A percentile compares a stretch with the other conserved stretches of the same genome.
These are phyloP conservation scores for Pungitius pungitius DNA, from an alignment of 2,113 vertebrate genomes.

Conservation along the genomic window DNA sequence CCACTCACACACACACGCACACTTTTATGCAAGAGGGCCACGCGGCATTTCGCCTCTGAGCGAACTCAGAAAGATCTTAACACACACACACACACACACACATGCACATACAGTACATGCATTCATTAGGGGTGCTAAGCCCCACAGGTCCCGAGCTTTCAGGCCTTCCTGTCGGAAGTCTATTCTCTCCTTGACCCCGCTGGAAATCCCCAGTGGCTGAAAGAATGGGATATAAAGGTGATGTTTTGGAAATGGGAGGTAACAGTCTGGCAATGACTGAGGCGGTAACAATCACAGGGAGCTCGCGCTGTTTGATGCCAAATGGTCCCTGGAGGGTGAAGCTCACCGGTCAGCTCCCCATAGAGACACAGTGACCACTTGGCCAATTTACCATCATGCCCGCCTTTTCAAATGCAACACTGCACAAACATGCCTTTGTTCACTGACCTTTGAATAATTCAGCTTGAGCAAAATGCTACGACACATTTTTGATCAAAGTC, in stretches of 20 bases:
- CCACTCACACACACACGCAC: constrained; percentile 14
- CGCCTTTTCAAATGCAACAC: constrained; percentile 70
- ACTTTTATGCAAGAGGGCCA: constrained; percentile 21
- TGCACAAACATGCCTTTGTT: constrained; percentile 74
- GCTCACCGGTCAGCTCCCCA: constrained; percentile 68
- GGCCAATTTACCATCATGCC: constrained; percentile 72
- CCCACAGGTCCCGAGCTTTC: constrained; percentile 43
- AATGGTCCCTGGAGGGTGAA: constrained; percentile 66
- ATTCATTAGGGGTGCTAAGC: constrained; percentile 37
- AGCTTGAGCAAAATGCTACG: constrained; percentile 70
- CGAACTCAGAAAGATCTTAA: constrained; percentile 3
- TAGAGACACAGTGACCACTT: constrained; percentile 57
- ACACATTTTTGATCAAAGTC: constrained; percentile 80
- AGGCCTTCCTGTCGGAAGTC: constrained; percentile 38
- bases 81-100: constrained; percentile 15
- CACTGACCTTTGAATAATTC: constrained; percentile 80
- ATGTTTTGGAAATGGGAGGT: constrained; percentile 66
- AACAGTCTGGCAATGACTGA: constrained; percentile 61
- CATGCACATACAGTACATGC: no score
- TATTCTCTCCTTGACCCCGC: constrained; percentile 41
- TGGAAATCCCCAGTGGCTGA: constrained; percentile 42
- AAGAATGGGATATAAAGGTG: constrained; percentile 67
- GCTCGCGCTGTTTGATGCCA: constrained; percentile 69
- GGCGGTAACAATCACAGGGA: constrained; percentile 71
- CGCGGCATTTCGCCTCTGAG: constrained; percentile 1